phyloP scores from a whole-genome alignment of 2,797 vertebrate genomes.

The Zenarchopterus dispar region DNA sequence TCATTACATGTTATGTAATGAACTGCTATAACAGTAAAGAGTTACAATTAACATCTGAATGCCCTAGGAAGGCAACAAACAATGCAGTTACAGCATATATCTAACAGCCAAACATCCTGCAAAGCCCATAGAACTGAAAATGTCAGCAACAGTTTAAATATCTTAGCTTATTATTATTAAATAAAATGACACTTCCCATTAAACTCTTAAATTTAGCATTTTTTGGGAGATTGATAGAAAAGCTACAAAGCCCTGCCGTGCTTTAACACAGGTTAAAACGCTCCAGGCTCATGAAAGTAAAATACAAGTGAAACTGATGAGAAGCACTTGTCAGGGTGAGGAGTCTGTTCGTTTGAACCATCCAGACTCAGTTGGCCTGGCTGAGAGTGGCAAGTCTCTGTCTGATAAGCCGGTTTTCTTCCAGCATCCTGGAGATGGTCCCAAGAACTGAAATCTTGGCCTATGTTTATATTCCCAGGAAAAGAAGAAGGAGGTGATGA shows the following conservation, averaged over 20 bases:
- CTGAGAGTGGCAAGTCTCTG: slow-evolving; percentile 72
- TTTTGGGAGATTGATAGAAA: neutral
- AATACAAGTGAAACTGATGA: neutral
- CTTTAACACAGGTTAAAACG: slow-evolving; percentile 5
- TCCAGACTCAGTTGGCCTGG: slow-evolving; percentile 32
- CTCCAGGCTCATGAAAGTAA: slow-evolving; percentile 3
- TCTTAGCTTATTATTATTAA: slow-evolving; percentile 13
- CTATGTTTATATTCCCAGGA: slow-evolving; percentile 58
- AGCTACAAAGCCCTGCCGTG: neutral
- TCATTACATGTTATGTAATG: neutral
- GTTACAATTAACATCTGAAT: neutral
- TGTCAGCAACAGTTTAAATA: neutral
- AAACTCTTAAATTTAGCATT: neutral
- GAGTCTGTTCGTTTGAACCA: neutral
- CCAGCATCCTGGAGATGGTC: slow-evolving; percentile 88
- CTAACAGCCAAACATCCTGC: neutral
- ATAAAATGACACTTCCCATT: slow-evolving; percentile 17
- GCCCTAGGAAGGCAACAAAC: neutral
- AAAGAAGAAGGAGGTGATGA: slow-evolving; percentile 3
- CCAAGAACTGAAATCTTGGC: slow-evolving; percentile 78
- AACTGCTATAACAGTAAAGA: neutral
- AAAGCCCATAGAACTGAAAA: neutral
- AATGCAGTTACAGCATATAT: neutral
- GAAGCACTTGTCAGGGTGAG: slow-evolving; percentile 1
- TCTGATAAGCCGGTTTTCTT: slow-evolving; percentile 88